Conservation (phyloP, 2,797 vertebrate genomes). For the Paedocypris micromegethes region DNA sequence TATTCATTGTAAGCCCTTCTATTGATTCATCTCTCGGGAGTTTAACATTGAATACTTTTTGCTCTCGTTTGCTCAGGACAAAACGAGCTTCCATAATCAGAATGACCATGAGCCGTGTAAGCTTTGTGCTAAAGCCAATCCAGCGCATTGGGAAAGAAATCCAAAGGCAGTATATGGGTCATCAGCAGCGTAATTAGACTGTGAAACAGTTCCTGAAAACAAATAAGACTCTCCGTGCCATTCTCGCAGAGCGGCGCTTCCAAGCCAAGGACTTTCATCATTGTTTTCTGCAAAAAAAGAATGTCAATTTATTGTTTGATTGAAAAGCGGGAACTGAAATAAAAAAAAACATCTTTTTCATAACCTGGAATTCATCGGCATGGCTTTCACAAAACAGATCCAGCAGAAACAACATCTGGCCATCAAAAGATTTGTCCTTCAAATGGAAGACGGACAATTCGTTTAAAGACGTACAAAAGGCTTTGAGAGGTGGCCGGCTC, state of each 20-base stretch:
- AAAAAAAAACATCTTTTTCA: neutral
- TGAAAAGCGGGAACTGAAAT: neutral
- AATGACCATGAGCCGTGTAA: constrained; percentile 23
- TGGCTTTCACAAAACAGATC: neutral
- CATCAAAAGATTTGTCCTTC: neutral
- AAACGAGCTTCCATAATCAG: constrained; percentile 14
- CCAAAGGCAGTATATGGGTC: constrained; percentile 30
- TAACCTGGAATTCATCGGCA: neutral
- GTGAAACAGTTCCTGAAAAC: constrained; percentile 29
- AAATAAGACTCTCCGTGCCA: constrained; percentile 14
- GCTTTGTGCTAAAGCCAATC: constrained; percentile 26
- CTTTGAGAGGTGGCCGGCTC: neutral
- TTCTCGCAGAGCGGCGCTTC: neutral
- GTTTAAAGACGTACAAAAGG: neutral
- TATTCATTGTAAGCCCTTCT: too few species aligned
- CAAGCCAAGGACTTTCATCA: constrained; percentile 17
- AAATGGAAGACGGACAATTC: neutral
- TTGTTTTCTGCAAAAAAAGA: constrained; percentile 9
- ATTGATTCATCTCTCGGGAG: neutral
- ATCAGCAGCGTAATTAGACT: constrained; percentile 24
- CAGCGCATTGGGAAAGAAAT: constrained; percentile 27
- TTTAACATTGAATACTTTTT: neutral
- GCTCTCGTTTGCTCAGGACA: neutral
- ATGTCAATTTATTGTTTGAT: neutral
- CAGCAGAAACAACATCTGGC: neutral